phyloP scores from a whole-genome alignment of 2,888 invertebrate species.

The Patella ulyssiponensis region DNA sequence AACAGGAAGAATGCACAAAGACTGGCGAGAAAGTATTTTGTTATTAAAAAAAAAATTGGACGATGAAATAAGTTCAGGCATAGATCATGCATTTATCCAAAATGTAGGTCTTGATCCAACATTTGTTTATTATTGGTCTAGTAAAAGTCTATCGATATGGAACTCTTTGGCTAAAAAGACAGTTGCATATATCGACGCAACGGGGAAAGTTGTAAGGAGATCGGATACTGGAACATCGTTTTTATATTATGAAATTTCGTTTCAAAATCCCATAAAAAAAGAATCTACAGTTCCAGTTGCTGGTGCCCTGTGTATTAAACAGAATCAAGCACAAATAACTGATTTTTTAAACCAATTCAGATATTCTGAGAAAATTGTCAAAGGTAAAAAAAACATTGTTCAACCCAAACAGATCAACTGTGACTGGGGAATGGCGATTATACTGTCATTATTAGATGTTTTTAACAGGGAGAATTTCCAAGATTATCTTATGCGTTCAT shows the following conservation, averaged over 20 bases:
- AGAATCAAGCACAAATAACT: neutral
- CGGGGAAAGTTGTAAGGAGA: neutral
- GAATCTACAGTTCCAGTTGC: neutral
- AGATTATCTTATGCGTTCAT: neutral
- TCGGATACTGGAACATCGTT: neutral
- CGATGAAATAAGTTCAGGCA: neutral
- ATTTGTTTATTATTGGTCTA: neutral
- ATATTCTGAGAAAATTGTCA: neutral
- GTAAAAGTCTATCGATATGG: neutral
- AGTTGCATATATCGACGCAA: neutral
- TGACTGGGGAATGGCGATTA: neutral
- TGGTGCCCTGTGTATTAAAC: neutral
- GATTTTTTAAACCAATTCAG: neutral
- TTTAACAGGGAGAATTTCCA: neutral
- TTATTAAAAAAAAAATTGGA: neutral
- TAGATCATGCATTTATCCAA: neutral
- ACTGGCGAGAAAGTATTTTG: neutral
- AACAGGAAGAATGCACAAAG: neutral
- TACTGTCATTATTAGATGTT: neutral
- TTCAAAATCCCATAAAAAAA: neutral
- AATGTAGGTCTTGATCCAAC: slow-evolving; percentile 1
- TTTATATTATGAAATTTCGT: neutral
- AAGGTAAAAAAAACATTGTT: neutral
- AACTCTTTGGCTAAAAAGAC: neutral
- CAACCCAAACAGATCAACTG: neutral